These are phyloP conservation scores for Anser cygnoides DNA, from an alignment of 2,113 vertebrate species.

Conservation along the genomic window DNA sequence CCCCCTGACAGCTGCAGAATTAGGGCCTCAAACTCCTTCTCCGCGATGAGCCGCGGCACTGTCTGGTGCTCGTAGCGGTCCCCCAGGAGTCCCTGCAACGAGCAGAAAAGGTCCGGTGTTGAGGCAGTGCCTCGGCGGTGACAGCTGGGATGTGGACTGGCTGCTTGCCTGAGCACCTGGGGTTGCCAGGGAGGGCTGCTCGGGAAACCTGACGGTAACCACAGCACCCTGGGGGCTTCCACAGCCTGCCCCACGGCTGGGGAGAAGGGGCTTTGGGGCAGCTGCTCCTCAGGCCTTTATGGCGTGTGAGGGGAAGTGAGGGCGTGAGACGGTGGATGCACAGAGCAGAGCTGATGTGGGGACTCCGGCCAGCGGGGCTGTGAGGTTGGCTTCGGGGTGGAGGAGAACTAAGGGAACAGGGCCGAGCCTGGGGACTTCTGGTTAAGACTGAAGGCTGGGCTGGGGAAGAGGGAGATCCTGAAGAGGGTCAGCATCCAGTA, in stretches of 20 bases:
- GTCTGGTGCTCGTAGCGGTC: constrained; percentile 78
- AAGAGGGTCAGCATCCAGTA: no score
- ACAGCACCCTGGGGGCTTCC: background rate
- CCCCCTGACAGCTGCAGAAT: constrained; percentile 71
- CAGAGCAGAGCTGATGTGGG: background rate
- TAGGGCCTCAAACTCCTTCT: constrained; percentile 79
- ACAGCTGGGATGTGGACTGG: background rate
- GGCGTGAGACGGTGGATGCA: background rate
- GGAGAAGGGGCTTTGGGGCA: background rate
- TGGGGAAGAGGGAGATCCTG: background rate
- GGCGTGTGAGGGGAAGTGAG: background rate
- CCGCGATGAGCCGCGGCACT: constrained; percentile 71
- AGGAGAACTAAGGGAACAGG: background rate
- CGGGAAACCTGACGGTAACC: background rate
- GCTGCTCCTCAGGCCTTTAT: background rate
- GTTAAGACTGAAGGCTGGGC: background rate
- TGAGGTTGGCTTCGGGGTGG: background rate
- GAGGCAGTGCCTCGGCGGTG: background rate
- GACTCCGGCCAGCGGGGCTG: background rate
- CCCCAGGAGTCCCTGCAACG: constrained; percentile 81
- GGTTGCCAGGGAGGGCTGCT: background rate
- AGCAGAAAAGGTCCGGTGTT: background rate
- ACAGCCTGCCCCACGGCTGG: rapidly evolving
- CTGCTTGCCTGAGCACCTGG: background rate
- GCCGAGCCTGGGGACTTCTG: background rate